Evolutionary conservation across 2,888 invertebrate genomes (phyloP), one percentile per base, ranked within the genome.

Genomic region (Crocallis elinguaria): DNA sequence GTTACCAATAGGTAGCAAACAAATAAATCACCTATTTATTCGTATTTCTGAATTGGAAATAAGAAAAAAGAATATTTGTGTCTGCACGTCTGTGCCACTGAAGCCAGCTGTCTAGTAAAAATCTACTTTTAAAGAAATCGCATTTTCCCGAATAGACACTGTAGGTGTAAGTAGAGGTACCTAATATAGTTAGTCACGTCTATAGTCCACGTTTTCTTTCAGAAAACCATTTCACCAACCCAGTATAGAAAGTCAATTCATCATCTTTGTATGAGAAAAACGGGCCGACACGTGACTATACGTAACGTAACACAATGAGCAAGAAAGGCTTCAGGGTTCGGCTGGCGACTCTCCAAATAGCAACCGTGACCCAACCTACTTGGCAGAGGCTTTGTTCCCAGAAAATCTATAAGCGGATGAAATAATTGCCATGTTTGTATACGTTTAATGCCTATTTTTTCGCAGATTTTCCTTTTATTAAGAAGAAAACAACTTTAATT

Each of bases 341-440:
- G 41, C 50, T 63, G 62, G 62, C 62, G 46, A 12, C 42, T 44
- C 25, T 54, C 62, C 62, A 63, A 57, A 49, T 35, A 54, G 36
- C 51, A 54, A 38, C 48, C 50, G 50, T 60, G 36, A 54, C 52
- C 59, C 43, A 54, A 53, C 50, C 60, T 51, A 56, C 45, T 63
- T 63, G 62, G 56, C 62, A 63, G 37, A 50, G 50, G 41, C 53
- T 54, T 41, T 38, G 37, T 37, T 41, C 45, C 32, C 43, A 30
- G 50, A 49, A 46, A 51, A 50, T 54, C 39, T 49, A 38, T 51
- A 51, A 13, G 11, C 29, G 11, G 12, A 39, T 21, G 23, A 41
- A 41, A 29, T 23, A 43, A 44, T 11, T 36, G 36, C 36, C 21
- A 36, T 44, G 21, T 49, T 35, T 41, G 23, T 36, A 30, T 35